Evolutionary conservation across 2,888 invertebrate genomes (phyloP).

Genomic region (Epirrhoe tristata): DNA sequence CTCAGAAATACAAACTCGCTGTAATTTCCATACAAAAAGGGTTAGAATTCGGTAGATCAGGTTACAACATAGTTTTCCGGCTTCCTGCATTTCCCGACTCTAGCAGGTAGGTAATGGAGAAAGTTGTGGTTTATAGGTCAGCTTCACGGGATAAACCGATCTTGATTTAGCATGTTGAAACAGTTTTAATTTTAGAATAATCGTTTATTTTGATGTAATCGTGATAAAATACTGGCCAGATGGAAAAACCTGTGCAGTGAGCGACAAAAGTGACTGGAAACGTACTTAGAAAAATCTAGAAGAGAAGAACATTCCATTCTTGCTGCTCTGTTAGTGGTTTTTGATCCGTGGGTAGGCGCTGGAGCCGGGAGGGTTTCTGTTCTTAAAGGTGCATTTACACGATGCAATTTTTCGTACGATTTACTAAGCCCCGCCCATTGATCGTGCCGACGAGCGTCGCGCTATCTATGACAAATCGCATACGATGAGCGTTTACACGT

Average conservation of each 20-base stretch:
- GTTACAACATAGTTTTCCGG: constrained; percentile 1
- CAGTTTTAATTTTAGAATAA: constrained; percentile 33
- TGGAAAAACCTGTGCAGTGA: constrained; percentile 17
- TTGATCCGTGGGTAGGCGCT: no score
- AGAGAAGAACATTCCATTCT: no score
- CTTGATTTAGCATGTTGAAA: constrained; percentile 33
- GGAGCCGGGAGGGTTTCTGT: no score
- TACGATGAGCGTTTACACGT: no score
- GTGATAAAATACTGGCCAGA: constrained; percentile 30
- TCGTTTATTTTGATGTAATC: constrained; percentile 29
- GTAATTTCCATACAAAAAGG: no score
- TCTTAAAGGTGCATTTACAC: no score
- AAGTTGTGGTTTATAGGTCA: constrained; percentile 43
- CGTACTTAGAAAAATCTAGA: background rate
- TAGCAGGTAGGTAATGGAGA: constrained; percentile 33
- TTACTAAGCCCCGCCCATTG: no score
- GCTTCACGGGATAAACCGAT: constrained; percentile 27
- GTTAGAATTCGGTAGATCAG: background rate
- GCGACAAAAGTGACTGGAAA: background rate
- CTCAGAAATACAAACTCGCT: no score
- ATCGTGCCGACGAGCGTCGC: no score
- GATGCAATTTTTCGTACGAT: no score
- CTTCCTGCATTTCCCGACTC: background rate
- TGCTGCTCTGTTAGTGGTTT: no score
- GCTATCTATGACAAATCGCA: no score